Base-by-base conservation (phyloP, 2,797 vertebrate genomes). In the Pitangus sulphuratus region DNA sequence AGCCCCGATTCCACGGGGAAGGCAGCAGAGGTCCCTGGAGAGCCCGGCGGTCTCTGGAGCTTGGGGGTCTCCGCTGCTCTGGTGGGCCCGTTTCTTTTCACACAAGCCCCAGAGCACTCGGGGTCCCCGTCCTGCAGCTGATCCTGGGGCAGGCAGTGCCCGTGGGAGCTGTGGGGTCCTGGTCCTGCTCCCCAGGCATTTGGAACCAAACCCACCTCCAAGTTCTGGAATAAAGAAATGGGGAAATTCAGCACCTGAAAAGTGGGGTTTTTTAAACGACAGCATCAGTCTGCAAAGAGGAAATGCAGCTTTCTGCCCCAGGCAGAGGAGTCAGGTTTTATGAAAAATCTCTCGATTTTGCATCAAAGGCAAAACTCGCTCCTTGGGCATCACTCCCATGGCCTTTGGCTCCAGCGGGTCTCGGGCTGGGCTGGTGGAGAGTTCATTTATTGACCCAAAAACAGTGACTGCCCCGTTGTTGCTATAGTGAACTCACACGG, bases 401-500 rank as follows among this genome's bases (percentile, higher is more conserved):
- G 16, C 62, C 22, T 61, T 40, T 30, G 54, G 54, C 28, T 44
- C 33, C 35, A 57, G n/a, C 12, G 37, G 4, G 5, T 15, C 25
- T 8, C 1, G 2, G 40, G 53, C 72, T 7, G 53, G 30, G 33
- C 22, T 21, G 22, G 4, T 1, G 39, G 48, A n/a, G 53, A 14
- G 15, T 3, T 66, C 57, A 4, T 17, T 1, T 4, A 9, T 3
- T 8, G 31, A 45, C 45, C 11, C 5, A 1, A 28, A 40, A 9
- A 8, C 81, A 24, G 21, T 1, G 7, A 24, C 44, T 62, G 79
- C 68, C 51, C 62, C 3, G 0, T 2, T 15, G 61, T 11, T 30
- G 19, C 51, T 30, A 0, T 0, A 26, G 25, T 26, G 15, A 64
- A 44, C 37, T n/a, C 0, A 0, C 39, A 11, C 5, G 11, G 72